Evolutionary conservation across 1,140 invertebrate species (phyloP).

Genomic region (Macrocentrus cingulum): DNA sequence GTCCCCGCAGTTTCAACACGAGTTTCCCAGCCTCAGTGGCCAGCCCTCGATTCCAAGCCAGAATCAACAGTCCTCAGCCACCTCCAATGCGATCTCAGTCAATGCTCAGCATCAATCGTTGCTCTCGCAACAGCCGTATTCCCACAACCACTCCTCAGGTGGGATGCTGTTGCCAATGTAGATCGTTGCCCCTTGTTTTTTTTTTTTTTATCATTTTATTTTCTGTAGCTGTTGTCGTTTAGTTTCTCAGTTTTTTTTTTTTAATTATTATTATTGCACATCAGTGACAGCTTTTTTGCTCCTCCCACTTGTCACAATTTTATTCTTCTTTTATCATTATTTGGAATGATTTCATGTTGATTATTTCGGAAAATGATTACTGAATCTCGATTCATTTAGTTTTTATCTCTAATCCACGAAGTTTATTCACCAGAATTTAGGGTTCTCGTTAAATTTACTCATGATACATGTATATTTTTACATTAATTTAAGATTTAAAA

Average conservation of each 20-base stretch:
- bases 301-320: neutral
- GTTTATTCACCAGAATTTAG: constrained; percentile 13
- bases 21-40: constrained; percentile 76
- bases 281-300: neutral
- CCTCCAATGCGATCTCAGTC: constrained; percentile 41
- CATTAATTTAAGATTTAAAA: no score
- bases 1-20: constrained; percentile 79
- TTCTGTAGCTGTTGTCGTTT: neutral
- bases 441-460: neutral
- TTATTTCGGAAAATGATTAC: neutral
- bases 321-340: neutral
- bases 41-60: constrained; percentile 47
- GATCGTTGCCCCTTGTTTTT: constrained; percentile 17
- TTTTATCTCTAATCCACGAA: no score
- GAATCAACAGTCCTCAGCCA: constrained; percentile 43
- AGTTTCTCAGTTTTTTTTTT: neutral
- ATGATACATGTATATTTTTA: no score
- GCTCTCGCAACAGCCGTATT: constrained; percentile 46
- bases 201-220: constrained; percentile 3
- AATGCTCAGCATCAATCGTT: constrained; percentile 43
- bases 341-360: no score
- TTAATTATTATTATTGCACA: neutral
- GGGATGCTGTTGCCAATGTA: constrained; percentile 42
- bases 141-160: constrained; percentile 52
- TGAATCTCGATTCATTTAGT: no score